Conservation (phyloP, 2,888 invertebrate species). For the Microctonus brassicae region DNA sequence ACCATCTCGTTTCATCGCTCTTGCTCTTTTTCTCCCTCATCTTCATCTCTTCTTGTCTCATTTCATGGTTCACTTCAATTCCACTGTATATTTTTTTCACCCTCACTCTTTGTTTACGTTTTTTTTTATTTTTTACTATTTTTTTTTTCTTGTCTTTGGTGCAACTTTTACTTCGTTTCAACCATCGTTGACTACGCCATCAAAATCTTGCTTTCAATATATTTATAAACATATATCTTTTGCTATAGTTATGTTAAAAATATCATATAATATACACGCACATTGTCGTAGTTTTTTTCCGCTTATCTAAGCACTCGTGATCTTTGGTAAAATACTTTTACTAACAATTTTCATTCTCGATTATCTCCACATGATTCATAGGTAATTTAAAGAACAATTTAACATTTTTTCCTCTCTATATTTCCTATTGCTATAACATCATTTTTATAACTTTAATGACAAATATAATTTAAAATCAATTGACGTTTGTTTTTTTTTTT, state of each 20-base stretch:
- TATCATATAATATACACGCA: too few species aligned
- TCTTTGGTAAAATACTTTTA: too few species aligned
- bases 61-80: conserved; percentile 20
- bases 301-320: too few species aligned
- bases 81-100: not conserved
- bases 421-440: not conserved
- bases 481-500: not conserved
- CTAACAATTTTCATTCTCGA: too few species aligned
- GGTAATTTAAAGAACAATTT: too few species aligned
- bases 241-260: too few species aligned
- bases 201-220: not conserved
- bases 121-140: not conserved
- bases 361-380: too few species aligned
- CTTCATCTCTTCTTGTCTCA: not conserved
- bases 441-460: not conserved
- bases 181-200: not conserved
- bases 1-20: conserved; percentile 50
- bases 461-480: not conserved
- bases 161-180: not conserved
- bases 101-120: not conserved
- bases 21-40: conserved; percentile 41
- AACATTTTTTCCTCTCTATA: not conserved
- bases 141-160: not conserved
- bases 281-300: too few species aligned
- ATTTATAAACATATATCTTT: too few species aligned